Evolutionary conservation across 2,888 invertebrate genomes (phyloP), one percentile per base, ranked within the genome.

Genomic region (Augochlorella aurata): DNA sequence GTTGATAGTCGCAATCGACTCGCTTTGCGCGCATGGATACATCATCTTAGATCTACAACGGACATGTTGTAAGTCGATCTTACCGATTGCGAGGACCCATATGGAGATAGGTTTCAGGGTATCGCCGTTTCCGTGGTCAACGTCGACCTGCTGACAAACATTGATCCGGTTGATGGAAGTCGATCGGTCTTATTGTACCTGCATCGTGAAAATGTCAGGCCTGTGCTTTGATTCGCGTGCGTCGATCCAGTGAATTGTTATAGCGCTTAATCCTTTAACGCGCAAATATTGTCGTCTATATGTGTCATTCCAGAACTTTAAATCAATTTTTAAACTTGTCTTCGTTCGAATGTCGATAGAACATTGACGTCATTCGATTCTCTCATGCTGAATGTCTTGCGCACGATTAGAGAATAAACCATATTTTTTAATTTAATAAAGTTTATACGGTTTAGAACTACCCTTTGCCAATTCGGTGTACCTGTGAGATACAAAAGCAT

Each of bases 61-160:
- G 82, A 79, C 81, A 50, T 50, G 75, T 67, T 81, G 86, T 86
- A 88, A 86, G 66, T 44, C 79, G 86, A 88, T 88, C 86, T 85
- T 88, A 80, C 85, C 80, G 85, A 88, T 88, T 79, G 80, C 86
- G 69, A 83, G 77, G 85, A 81, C 71, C 74, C 83, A 65, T 82
- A 77, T 69, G 82, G 81, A 80, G 85, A 83, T 87, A 84, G 80
- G 69, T 87, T 88, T 88, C 88, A 88, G 65, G 74, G 83, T 88
- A 88, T 88, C 87, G 83, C 69, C 63, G 65, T 88, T 87, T 83
- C 88, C 88, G 84, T 77, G 88, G 87, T 87, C 81, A 77, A 78
- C 79, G 78, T 61, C 71, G 77, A 79, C 78, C 63, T 52, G 72
- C 67, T 68, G 54, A 76, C 77, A 74, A 79, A 82, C 81, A 85